A percentile compares a stretch with the other conserved stretches of the same genome.
Conservation (phyloP, 2,797 vertebrate genomes). For the Alosa sapidissima region DNA sequence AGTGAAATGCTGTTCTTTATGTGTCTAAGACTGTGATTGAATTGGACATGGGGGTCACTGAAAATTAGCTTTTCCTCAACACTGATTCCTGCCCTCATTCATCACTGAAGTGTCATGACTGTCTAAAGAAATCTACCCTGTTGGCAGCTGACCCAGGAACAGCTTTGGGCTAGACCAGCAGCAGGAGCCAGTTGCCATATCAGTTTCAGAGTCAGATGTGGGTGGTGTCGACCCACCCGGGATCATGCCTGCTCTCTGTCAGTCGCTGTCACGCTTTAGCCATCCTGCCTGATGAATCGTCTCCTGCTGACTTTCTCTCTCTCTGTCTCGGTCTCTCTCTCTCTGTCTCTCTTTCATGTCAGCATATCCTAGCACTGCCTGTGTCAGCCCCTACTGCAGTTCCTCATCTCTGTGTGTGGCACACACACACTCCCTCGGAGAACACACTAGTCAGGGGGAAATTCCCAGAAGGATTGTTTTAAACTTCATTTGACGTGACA, state of each 20-base stretch:
- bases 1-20: background rate
- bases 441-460: background rate
- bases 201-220: too few relatives aligned
- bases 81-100: background rate
- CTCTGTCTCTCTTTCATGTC: background rate
- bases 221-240: too few relatives aligned
- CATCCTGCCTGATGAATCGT: background rate
- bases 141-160: background rate
- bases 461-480: background rate
- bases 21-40: background rate
- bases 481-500: background rate
- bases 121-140: background rate
- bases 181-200: background rate
- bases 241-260: background rate
- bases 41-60: background rate
- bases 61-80: background rate
- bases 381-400: constrained; percentile 13
- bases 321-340: background rate
- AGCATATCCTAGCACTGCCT: background rate
- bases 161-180: background rate
- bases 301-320: background rate
- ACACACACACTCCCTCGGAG: background rate
- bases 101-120: background rate
- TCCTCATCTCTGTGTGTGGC: background rate
- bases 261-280: background rate